phyloP scores from a whole-genome alignment of 2,113 vertebrate genomes.

The Sylvietta virens region DNA sequence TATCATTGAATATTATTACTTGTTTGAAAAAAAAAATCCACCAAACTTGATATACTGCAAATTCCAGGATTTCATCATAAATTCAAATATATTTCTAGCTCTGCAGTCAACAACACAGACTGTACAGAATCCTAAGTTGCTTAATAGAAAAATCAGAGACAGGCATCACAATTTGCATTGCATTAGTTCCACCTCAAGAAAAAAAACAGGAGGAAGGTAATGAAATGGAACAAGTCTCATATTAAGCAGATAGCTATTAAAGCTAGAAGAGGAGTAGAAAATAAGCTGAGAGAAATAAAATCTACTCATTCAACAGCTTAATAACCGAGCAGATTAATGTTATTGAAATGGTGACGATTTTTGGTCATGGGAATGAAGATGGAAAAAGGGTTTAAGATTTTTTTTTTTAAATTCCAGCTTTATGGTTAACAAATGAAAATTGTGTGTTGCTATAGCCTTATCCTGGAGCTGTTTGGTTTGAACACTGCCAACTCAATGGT shows the following conservation, averaged over 20 bases:
- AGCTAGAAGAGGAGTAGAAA: conserved; percentile 66
- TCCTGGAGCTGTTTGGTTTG: not conserved
- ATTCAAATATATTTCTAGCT: conserved; percentile 45
- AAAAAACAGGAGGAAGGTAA: conserved; percentile 68
- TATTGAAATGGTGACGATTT: conserved; percentile 61
- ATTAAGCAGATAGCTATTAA: conserved; percentile 71
- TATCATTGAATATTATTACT: not conserved
- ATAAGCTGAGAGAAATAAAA: conserved; percentile 67
- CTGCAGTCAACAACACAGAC: conserved; percentile 4
- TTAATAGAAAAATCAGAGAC: conserved; percentile 66
- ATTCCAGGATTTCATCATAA: conserved; percentile 27
- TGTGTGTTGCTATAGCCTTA: conserved; percentile 5
- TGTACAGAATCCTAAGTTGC: conserved; percentile 21
- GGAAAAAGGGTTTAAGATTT: conserved; percentile 18
- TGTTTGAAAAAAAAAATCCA: not conserved
- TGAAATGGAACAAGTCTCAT: conserved; percentile 67
- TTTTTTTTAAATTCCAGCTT: not conserved
- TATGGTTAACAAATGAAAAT: conserved; percentile 42
- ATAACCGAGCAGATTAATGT: conserved; percentile 60
- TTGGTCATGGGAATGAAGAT: conserved; percentile 53
- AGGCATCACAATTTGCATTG: conserved; percentile 56
- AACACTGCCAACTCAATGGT: not conserved
- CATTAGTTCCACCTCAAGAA: conserved; percentile 70
- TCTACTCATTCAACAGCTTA: conserved; percentile 65
- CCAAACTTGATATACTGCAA: not conserved